Base-by-base conservation (phyloP, 2,113 vertebrate species). In the Stigmatopora nigra region DNA sequence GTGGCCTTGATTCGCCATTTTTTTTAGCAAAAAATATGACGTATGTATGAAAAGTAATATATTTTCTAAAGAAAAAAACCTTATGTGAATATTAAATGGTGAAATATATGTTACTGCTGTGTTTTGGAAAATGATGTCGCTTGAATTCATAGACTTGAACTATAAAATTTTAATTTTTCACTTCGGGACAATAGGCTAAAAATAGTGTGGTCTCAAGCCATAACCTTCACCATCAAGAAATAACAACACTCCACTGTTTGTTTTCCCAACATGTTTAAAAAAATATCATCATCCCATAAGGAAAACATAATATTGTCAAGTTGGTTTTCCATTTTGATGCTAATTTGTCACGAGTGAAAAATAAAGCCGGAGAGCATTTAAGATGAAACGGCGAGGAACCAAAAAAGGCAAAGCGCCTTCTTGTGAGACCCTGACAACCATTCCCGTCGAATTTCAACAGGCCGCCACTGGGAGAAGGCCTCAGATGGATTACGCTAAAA, bases 301-400 rank as follows among this genome's bases (percentile, higher is more conserved):
- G 35, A 36, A 59, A 31, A 68, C 41, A 46, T 41, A 72, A 62
- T 71, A 75, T 67, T 73, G 58, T 76, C 45, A 41, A 61, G 35
- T 48, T 64, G 12, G 51, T 66, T 71, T 64, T 63, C 64, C 19
- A 20, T 45, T 70, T 53, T 73, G 56, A 72, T 61, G 64, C 58
- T 69, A 68, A 57, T 75, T 69, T 68, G 67, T 70, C 49, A 16
- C 70, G 52, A 78, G 67, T 67, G 63, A 65, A 68, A 64, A 66
- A 70, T 65, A 31, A 63, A 52, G 69, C 72, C 78, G 66, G 31
- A 78, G 77, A 65, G 64, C n/a, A 84, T 89, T 84, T 85, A 76
- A 87, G 82, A 86, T 87, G 84, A 87, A 84, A 85, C 82, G 81
- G 68, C 68, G 78, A 71, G 36, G 56, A 82, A 76, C 80, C 72